Percentiles rank a stretch among this genome's conserved stretches.
phyloP scores from a whole-genome alignment of 2,888 invertebrate species.

The Pollenia amentaria region DNA sequence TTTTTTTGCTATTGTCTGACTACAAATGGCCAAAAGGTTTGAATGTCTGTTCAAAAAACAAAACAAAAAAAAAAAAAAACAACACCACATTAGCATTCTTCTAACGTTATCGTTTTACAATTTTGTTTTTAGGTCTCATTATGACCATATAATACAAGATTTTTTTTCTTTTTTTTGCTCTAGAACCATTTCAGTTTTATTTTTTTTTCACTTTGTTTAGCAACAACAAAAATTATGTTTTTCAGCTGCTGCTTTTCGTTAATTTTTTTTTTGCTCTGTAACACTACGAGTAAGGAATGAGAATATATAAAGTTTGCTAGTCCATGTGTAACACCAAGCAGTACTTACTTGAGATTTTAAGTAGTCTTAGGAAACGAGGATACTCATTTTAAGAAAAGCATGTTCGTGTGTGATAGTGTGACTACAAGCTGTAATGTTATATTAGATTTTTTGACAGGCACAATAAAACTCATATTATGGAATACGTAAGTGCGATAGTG shows the following conservation, averaged over 20 bases:
- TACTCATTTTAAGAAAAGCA: too few species aligned
- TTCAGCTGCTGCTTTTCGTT: constrained; percentile 17
- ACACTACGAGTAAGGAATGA: not conserved
- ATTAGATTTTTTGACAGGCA: too few species aligned
- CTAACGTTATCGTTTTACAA: constrained; percentile 65
- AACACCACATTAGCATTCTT: constrained; percentile 65
- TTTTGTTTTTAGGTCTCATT: constrained; percentile 66
- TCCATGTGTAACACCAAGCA: too few species aligned
- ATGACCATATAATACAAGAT: constrained; percentile 39
- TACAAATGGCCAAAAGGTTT: not conserved
- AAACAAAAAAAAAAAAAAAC: not conserved
- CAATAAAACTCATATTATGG: too few species aligned
- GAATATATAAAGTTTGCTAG: too few species aligned
- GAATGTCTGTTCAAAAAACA: not conserved
- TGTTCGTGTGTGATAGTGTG: too few species aligned
- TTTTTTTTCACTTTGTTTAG: constrained; percentile 12
- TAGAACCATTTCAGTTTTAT: not conserved
- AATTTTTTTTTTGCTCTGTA: not conserved
- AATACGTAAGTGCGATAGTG: too few species aligned
- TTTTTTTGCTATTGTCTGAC: constrained; percentile 17
- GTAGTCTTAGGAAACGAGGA: too few species aligned
- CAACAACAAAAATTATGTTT: constrained; percentile 29
- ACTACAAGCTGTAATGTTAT: too few species aligned
- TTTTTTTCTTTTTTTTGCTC: constrained; percentile 1
- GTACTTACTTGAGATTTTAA: too few species aligned